A percentile compares a stretch with the other conserved stretches of the same genome.
phyloP scores from a whole-genome alignment of 2,797 vertebrate genomes.

The Protosalanx chinensis region DNA sequence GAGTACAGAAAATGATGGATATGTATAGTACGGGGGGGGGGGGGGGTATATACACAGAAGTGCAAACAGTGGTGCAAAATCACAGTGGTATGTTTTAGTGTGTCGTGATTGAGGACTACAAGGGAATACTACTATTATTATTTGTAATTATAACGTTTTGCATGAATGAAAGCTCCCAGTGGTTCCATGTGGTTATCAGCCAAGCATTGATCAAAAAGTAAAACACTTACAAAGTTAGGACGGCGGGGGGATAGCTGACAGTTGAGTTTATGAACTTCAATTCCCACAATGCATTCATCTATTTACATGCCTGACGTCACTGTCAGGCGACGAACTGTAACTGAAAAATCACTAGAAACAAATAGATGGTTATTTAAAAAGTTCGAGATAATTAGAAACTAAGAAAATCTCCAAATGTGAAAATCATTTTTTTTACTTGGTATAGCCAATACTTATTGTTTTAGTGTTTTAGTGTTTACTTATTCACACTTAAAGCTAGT shows the following conservation, averaged over 20 bases:
- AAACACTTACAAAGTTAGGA: no score
- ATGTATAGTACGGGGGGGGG: no score
- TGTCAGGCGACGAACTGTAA: conserved; percentile 1
- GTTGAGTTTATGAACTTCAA: conserved; percentile 13
- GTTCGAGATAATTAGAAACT: neutral
- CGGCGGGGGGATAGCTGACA: neutral
- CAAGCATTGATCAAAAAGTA: no score
- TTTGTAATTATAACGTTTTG: no score
- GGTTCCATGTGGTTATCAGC: no score
- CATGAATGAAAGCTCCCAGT: no score
- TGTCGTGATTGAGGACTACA: no score
- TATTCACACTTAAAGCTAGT: neutral
- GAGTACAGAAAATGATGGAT: no score
- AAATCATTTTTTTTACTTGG: neutral
- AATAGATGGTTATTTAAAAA: neutral
- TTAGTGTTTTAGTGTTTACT: neutral
- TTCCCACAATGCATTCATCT: conserved; percentile 21
- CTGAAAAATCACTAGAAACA: neutral
- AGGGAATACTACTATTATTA: no score
- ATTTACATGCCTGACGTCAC: conserved; percentile 25
- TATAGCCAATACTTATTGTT: neutral
- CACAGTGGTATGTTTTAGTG: no score
- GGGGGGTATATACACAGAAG: no score
- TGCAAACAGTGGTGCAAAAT: no score
- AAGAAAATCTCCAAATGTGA: neutral